phyloP scores from a whole-genome alignment of 2,888 invertebrate species.

The Caenorhabditis sp. region DNA sequence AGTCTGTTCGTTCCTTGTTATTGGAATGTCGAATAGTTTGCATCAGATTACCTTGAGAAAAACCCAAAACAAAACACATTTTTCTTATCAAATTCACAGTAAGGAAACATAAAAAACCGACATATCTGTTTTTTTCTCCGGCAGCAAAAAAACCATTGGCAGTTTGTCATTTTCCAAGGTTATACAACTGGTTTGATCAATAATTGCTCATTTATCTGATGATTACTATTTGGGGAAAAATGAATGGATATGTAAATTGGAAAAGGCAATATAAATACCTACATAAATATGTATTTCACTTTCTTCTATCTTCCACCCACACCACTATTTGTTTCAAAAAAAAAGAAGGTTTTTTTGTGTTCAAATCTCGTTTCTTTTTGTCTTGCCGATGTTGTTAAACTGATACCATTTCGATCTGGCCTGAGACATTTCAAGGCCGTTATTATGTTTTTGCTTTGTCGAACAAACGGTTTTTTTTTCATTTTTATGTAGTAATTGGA shows the following conservation, averaged over 20 bases:
- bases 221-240: no score
- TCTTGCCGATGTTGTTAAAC: neutral
- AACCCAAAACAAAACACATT: no score
- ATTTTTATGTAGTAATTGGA: neutral
- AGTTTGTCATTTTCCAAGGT: neutral
- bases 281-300: neutral
- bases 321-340: neutral
- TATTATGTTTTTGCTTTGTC: slow-evolving; percentile 1
- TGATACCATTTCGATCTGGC: neutral
- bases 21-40: neutral
- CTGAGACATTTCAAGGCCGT: neutral
- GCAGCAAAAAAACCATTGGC: neutral
- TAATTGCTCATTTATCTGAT: neutral
- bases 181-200: neutral
- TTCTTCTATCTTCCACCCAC: neutral
- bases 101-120: no score
- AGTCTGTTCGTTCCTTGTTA: neutral
- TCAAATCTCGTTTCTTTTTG: neutral
- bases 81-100: neutral
- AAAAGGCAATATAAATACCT: neutral
- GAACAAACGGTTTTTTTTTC: neutral
- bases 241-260: neutral
- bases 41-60: neutral
- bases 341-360: neutral
- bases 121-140: no score